These are phyloP conservation scores for Platichthys stellatus DNA, from an alignment of 2,113 vertebrate genomes.

Conservation along the genomic window DNA sequence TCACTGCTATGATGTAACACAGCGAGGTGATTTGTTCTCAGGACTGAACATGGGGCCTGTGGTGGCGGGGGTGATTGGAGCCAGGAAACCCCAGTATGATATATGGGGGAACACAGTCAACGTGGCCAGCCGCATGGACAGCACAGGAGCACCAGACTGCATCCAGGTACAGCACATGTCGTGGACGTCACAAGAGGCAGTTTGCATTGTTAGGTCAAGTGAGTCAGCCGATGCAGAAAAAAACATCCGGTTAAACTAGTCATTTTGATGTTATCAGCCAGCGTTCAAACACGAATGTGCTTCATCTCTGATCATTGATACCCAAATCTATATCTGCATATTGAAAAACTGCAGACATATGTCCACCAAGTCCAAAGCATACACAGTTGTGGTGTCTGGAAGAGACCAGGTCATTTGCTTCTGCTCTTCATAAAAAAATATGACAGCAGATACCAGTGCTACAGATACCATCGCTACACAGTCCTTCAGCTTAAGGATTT, in stretches of 20 bases:
- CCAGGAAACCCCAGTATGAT: conserved; percentile 95
- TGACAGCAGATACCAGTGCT: conserved; percentile 5
- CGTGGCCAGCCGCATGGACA: conserved; percentile 97
- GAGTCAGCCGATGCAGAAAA: conserved; percentile 4
- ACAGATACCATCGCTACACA: conserved; percentile 14
- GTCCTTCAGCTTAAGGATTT: conserved; percentile 11
- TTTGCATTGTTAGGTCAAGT: background rate
- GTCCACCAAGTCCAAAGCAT: background rate
- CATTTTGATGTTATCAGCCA: background rate
- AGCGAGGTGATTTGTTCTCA: conserved; percentile 57
- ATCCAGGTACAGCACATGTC: conserved; percentile 86
- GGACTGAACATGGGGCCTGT: conserved; percentile 96
- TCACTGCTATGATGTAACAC: conserved; percentile 15
- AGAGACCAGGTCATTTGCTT: background rate
- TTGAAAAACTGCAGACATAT: background rate
- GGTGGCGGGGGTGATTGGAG: conserved; percentile 95
- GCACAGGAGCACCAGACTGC: conserved; percentile 93
- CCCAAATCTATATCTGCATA: background rate
- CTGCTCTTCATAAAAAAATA: background rate
- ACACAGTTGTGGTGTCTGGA: background rate
- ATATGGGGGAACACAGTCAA: conserved; percentile 99
- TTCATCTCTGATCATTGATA: conserved; percentile 1
- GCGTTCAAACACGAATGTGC: background rate
- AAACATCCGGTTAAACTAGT: conserved; percentile 21
- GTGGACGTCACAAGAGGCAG: background rate